Conservation (phyloP, 2,113 vertebrate genomes). For the Nothoprocta pentlandii region DNA sequence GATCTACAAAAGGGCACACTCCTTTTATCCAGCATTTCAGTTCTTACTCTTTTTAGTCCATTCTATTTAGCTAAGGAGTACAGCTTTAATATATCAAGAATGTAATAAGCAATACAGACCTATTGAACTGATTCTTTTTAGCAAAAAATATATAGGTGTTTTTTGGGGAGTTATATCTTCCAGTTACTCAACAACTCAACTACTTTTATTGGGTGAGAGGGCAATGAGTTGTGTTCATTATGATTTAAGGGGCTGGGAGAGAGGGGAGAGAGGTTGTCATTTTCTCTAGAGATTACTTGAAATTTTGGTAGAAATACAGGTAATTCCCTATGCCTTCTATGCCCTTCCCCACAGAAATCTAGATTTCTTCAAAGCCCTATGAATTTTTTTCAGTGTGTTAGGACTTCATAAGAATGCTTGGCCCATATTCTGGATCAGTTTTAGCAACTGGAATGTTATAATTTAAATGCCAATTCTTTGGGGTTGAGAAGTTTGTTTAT, state of each 20-base stretch:
- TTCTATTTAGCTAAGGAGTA: background rate
- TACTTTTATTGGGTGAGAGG: background rate
- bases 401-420: slow-evolving; percentile 7
- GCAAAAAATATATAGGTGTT: background rate
- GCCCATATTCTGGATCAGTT: background rate
- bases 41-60: background rate
- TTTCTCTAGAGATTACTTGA: background rate
- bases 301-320: background rate
- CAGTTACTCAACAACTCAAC: background rate
- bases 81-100: background rate
- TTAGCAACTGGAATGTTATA: slow-evolving; percentile 42
- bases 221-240: background rate
- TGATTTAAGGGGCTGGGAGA: background rate
- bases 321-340: background rate
- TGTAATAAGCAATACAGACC: background rate
- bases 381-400: background rate
- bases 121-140: background rate
- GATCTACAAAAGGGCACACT: background rate
- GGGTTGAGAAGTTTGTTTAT: slow-evolving; percentile 50
- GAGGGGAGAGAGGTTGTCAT: background rate
- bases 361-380: background rate
- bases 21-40: background rate
- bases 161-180: background rate
- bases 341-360: background rate
- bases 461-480: slow-evolving; percentile 21